These are phyloP conservation scores for Bombus ignitus DNA, from an alignment of 1,140 invertebrate species.

Conservation along the genomic window DNA sequence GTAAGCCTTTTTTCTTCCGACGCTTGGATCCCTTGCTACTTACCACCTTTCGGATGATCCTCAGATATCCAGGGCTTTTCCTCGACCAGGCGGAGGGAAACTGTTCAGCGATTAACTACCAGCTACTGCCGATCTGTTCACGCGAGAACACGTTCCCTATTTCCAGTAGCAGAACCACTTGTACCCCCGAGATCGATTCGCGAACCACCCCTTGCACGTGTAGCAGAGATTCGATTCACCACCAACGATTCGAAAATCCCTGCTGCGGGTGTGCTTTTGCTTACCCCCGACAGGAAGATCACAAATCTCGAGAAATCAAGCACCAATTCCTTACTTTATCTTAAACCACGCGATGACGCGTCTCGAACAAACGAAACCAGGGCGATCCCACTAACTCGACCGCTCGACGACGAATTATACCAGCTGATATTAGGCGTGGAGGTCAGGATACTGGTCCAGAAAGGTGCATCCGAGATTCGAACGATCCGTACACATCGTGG, in stretches of 20 bases:
- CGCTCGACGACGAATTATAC: conserved; percentile 6
- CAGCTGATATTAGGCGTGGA: conserved; percentile 34
- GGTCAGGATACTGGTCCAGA: neutral
- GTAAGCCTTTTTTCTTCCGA: neutral
- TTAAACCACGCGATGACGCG: too few species aligned
- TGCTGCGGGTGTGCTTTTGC: neutral
- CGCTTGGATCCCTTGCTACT: neutral
- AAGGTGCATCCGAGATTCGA: neutral
- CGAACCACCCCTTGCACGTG: conserved; percentile 30
- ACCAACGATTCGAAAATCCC: neutral
- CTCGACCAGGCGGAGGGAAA: neutral
- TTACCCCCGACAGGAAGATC: neutral
- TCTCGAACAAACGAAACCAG: neutral
- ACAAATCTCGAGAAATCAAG: neutral
- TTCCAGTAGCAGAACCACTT: conserved; percentile 25
- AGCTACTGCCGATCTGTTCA: neutral
- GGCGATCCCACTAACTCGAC: conserved; percentile 32
- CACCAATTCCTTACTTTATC: neutral
- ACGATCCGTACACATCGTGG: conserved; percentile 3
- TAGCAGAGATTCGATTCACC: neutral
- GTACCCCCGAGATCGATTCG: conserved; percentile 20
- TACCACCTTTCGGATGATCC: conserved; percentile 21
- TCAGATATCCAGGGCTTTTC: neutral
- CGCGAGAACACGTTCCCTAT: neutral
- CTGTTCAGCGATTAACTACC: neutral